Evolutionary conservation across 2,797 vertebrate species (phyloP), one percentile per base, ranked within the genome.

Genomic region (Pseudomugil tenellus): DNA sequence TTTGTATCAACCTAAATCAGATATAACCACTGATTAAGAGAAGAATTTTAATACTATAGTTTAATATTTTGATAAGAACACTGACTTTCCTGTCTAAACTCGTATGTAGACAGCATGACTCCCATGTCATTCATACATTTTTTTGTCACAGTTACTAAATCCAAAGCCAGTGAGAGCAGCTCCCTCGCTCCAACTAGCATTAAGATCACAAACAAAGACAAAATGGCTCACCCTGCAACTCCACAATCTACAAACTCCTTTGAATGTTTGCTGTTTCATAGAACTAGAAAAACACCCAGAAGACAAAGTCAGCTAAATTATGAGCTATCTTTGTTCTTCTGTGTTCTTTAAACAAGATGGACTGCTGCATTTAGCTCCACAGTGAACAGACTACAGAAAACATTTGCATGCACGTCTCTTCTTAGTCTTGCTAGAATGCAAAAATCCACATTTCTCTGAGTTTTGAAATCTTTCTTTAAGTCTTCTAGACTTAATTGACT

Each of bases 361-460:
- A 39, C 63, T 26, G 28, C 37, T 14, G 6, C 8, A 16, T 12
- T 52, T 43, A 21, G 6, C 21, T 35, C 56, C 9, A 63, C 31
- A 39, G 25, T 52, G n/a, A 59, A 25, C 1, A 0, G 10, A 32
- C 43, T 46, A n/a, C 46, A 21, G n/a, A 3, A 10, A 8, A 7
- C 21, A 23, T 23, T 25, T 23, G 21, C 13, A 23, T 49, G 2
- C 12, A 23, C 9, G 19, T 19, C 46, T 48, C n/a, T 11, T n/a
- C n/a, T 46, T 23, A 48, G 8, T 48, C 46, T 12, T 11, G 34
- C 13, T 21, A 62, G 10, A 52, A 35, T 67, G 11, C 17, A 8
- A 64, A 70, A 25, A 19, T 56, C 23, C 4, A 4, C 19, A 37
- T 60, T 72, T 54, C 61, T 63, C 31, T 52, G 64, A 48, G 57